Percentiles rank a stretch among this genome's conserved stretches.
Evolutionary conservation across 2,888 invertebrate species (phyloP).

Genomic region (Parnassius orleans): DNA sequence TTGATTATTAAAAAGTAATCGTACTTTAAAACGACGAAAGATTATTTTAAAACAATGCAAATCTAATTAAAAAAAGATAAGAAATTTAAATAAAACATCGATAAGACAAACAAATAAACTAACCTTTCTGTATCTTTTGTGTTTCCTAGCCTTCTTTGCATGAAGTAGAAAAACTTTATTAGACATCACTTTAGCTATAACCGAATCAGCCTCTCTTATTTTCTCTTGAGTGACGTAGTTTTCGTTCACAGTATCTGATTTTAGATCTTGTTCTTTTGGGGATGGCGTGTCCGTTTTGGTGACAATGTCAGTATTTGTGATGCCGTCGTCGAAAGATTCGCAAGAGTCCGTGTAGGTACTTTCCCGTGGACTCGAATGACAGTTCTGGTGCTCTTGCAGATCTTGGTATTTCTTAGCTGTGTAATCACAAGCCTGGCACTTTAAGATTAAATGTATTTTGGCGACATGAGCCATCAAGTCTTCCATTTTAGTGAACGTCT

Average conservation of each 20-base stretch:
- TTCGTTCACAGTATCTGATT: slow-evolving; percentile 22
- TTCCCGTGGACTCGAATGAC: slow-evolving; percentile 30
- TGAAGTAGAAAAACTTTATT: slow-evolving; percentile 55
- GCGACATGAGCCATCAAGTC: slow-evolving; percentile 49
- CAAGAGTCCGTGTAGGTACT: slow-evolving; percentile 35
- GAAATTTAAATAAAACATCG: neutral
- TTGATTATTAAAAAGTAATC: too few species aligned
- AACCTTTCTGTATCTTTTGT: slow-evolving; percentile 57
- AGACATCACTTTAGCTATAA: slow-evolving; percentile 63
- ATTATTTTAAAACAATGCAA: too few species aligned
- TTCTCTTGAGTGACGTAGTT: slow-evolving; percentile 31
- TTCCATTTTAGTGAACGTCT: slow-evolving; percentile 45
- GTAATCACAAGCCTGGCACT: slow-evolving; percentile 52
- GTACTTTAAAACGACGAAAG: too few species aligned
- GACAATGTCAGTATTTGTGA: slow-evolving; percentile 14
- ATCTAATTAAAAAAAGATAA: neutral
- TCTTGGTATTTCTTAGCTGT: slow-evolving; percentile 39
- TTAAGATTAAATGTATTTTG: slow-evolving; percentile 49
- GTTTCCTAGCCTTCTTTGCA: slow-evolving; percentile 40
- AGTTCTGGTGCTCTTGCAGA: slow-evolving; percentile 41
- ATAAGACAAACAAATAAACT: slow-evolving; percentile 7
- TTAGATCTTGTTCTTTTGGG: slow-evolving; percentile 9
- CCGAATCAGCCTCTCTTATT: slow-evolving; percentile 50
- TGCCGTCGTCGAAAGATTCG: slow-evolving; percentile 32
- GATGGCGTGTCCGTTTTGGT: neutral